These are phyloP conservation scores for Stictocephala bisonia DNA, from an alignment of 2,888 invertebrate genomes.

Conservation along the genomic window DNA sequence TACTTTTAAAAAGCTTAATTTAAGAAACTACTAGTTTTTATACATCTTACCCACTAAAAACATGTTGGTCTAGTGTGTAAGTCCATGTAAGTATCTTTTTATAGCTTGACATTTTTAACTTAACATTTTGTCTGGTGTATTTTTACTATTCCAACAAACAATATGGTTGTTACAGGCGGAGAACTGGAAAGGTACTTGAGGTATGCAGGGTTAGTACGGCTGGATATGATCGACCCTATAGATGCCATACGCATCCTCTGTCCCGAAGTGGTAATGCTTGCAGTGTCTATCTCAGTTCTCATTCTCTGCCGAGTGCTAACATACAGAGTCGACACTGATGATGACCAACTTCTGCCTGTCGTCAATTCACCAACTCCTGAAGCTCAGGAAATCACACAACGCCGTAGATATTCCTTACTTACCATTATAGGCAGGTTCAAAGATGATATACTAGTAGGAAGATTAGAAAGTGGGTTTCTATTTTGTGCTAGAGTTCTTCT, in stretches of 20 bases:
- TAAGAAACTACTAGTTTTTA: too few species aligned
- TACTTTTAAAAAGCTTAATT: too few species aligned
- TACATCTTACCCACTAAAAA: too few species aligned
- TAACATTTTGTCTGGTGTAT: too few species aligned
- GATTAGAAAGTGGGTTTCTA: too few species aligned
- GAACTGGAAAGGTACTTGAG: conserved; percentile 72
- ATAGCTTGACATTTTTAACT: too few species aligned
- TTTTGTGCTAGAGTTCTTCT: too few species aligned
- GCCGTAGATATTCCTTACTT: conserved; percentile 57
- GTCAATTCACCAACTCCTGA: conserved; percentile 39
- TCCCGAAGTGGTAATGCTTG: conserved; percentile 78
- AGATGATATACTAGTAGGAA: too few species aligned
- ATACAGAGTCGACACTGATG: conserved; percentile 48
- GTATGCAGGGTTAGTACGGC: conserved; percentile 77
- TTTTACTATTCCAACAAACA: not conserved
- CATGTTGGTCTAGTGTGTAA: too few species aligned
- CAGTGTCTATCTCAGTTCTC: conserved; percentile 67
- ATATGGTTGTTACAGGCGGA: conserved; percentile 64
- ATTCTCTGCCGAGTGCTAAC: conserved; percentile 65
- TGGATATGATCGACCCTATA: conserved; percentile 70
- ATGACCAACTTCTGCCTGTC: conserved; percentile 52
- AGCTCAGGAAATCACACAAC: conserved; percentile 9
- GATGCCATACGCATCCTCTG: conserved; percentile 78
- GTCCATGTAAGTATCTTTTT: too few species aligned
- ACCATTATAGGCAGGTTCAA: conserved; percentile 59